Base-by-base conservation (phyloP, 2,113 vertebrate species). In the Vulpes ferrilata region DNA sequence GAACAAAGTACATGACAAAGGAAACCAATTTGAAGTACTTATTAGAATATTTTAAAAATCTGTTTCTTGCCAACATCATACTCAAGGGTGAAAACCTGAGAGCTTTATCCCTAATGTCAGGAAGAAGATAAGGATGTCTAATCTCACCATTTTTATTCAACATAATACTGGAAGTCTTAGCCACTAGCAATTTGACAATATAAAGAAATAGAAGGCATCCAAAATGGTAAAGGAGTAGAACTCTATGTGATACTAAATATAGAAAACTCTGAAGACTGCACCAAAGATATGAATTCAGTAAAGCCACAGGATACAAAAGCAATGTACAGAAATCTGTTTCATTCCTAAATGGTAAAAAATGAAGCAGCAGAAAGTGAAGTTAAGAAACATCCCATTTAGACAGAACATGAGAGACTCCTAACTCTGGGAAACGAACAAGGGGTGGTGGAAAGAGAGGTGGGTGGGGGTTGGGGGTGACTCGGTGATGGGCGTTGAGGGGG, bases 1-100 rank as follows among this genome's bases (percentile, higher is more conserved):
- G 48, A 86, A 94, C 62, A 93, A 87, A 97, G 51, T 82, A 93
- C 1, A 5, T 27, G 95, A 94, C 35, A 95, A 92, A 88, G 20
- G n/a, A 91, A 97, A 67, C 67, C 25, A 95, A 86, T 92, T 10
- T 92, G 30, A 38, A 73, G 20, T 65, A 85, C 43, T 88, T 92
- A 92, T 51, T 12, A 83, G 96, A 62, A 53, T 73, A 90, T 79
- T 93, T 93, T 74, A 1, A 22, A 90, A 95, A 85, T 76, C n/a
- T 92, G 30, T 11, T 76, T 76, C 38, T 48, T 76, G 73, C 73
- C 73, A 76, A 51, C 73, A 76, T 51, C 73, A 48, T 48, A 30
- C 43, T 76, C 43, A 51, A 76, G 27, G 73, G 43, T 76, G 23
- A 51, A 76, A 51, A 76, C 27, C 13, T 48, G 38, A 76, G 25